Conservation (phyloP, 1,140 invertebrate genomes). For the Rhynchophorus ferrugineus region DNA sequence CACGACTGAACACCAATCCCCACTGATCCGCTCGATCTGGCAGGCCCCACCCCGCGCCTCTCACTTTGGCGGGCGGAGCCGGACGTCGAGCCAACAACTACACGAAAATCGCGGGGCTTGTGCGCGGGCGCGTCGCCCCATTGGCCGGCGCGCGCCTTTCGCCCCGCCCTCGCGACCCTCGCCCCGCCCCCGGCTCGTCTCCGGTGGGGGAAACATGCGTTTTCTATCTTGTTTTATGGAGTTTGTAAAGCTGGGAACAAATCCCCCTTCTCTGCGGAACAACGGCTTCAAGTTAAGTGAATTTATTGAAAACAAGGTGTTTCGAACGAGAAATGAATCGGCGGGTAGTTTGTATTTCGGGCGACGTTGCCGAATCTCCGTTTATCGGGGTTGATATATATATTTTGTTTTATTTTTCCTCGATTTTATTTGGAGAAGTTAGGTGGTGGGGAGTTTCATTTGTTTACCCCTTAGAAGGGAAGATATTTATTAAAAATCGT, state of each 20-base stretch:
- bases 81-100: conserved; percentile 30
- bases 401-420: too few relatives aligned
- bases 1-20: conserved; percentile 31
- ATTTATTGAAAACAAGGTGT: conserved; percentile 45
- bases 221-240: conserved; percentile 41
- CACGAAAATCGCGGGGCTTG: conserved; percentile 32
- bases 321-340: conserved; percentile 40
- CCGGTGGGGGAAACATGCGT: conserved; percentile 30
- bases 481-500: too few relatives aligned
- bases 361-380: conserved; percentile 19
- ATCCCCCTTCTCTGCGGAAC: conserved; percentile 40
- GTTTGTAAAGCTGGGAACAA: conserved; percentile 39
- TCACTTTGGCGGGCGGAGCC: conserved; percentile 31
- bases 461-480: too few relatives aligned
- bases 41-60: conserved; percentile 24
- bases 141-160: conserved; percentile 30
- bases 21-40: conserved; percentile 13
- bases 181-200: conserved; percentile 15
- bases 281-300: conserved; percentile 40
- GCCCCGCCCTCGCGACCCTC: conserved; percentile 9
- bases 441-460: too few relatives aligned
- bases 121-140: conserved; percentile 5
- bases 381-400: too few relatives aligned
- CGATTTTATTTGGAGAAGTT: too few relatives aligned
- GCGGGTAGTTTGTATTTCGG: conserved; percentile 42